Conservation (phyloP, 2,888 invertebrate genomes). For the Zelleria hepariella region DNA sequence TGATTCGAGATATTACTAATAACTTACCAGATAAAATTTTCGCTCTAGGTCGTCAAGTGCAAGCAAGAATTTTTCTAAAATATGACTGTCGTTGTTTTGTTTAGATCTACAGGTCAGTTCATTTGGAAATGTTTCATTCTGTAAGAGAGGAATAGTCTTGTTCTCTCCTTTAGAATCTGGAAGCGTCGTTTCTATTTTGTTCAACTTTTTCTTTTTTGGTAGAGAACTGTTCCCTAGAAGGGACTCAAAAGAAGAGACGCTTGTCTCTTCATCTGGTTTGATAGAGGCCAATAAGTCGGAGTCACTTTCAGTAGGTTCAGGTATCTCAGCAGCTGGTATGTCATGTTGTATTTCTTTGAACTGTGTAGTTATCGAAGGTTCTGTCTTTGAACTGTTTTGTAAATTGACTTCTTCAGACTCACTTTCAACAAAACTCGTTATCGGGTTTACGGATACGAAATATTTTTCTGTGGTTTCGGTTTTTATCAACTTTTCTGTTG, state of each 20-base stretch:
- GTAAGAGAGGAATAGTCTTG: neutral
- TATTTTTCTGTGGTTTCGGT: neutral
- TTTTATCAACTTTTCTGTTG: neutral
- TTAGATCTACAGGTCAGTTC: neutral
- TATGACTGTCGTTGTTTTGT: neutral
- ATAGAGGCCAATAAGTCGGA: neutral
- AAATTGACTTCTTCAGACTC: too few species aligned
- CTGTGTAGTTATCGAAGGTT: neutral
- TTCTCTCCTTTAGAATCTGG: neutral
- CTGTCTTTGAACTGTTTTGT: neutral
- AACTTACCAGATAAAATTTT: constrained; percentile 24
- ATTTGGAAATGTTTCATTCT: neutral
- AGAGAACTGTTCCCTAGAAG: neutral
- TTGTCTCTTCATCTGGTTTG: neutral
- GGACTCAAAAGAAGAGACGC: neutral
- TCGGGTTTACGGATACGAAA: neutral
- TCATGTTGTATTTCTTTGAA: neutral
- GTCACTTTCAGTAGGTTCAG: neutral
- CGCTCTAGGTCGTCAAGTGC: constrained; percentile 21
- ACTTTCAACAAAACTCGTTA: neutral
- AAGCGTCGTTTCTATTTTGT: neutral
- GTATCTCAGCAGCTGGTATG: neutral
- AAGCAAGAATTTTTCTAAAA: constrained; percentile 15
- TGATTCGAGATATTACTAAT: neutral
- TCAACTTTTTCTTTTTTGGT: neutral